Conservation (phyloP, 53 echinoderm and acorn worm species). For the Patiria pectinifera region DNA sequence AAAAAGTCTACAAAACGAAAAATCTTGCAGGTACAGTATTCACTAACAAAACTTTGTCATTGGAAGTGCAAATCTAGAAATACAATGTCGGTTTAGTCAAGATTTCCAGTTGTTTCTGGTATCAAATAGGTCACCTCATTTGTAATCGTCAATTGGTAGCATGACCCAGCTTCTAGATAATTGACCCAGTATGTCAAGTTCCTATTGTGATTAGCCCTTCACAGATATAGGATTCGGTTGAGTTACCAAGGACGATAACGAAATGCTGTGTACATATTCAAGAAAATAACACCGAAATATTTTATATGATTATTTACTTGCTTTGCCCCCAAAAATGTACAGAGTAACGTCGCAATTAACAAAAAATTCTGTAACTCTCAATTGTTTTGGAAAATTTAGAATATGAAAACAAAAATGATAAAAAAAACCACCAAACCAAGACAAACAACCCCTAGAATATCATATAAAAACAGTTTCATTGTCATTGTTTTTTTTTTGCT, state of each 20-base stretch:
- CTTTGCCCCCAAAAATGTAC: too few species aligned
- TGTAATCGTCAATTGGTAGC: background rate
- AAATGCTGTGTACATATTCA: background rate
- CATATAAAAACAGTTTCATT: background rate
- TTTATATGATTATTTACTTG: too few species aligned
- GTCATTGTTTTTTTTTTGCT: background rate
- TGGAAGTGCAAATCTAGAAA: background rate
- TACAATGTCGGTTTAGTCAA: background rate
- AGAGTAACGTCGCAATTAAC: too few species aligned
- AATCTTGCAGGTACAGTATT: background rate
- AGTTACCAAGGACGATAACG: background rate
- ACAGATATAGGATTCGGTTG: background rate
- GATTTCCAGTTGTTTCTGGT: background rate
- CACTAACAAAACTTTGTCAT: background rate
- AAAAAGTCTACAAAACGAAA: too few species aligned
- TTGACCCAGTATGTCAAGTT: background rate
- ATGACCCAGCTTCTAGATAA: background rate
- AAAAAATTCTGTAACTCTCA: too few species aligned
- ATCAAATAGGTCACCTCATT: background rate
- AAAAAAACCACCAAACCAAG: background rate
- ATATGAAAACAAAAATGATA: too few species aligned
- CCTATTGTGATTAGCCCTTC: background rate
- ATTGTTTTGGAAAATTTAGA: too few species aligned
- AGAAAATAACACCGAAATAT: background rate
- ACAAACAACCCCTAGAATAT: background rate